Percentiles rank a stretch among this genome's conserved stretches.
phyloP scores from a whole-genome alignment of 2,113 vertebrate genomes.

The Salminus brasiliensis region DNA sequence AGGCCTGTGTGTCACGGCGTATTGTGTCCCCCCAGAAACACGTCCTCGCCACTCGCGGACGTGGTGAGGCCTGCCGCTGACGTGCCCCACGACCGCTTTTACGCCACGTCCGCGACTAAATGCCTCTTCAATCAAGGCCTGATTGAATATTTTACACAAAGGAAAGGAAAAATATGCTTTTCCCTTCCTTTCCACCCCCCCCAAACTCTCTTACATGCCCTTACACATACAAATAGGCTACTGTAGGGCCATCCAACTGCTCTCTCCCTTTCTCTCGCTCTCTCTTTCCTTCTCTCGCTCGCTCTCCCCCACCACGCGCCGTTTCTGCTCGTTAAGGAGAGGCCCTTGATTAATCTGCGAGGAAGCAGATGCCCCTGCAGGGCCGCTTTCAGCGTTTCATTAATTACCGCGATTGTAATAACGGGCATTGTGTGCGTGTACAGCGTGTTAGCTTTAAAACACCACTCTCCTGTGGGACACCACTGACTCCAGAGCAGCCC shows the following conservation, averaged over 20 bases:
- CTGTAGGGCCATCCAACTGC: constrained; percentile 17
- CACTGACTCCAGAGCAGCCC: constrained; percentile 51
- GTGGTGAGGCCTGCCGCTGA: constrained; percentile 1
- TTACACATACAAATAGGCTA: constrained; percentile 15
- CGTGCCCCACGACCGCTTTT: constrained; percentile 34
- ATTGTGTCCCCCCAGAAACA: constrained; percentile 53
- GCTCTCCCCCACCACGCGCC: constrained; percentile 22
- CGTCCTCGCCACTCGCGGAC: constrained; percentile 20
- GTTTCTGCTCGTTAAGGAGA: constrained; percentile 59
- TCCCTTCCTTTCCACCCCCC: not conserved
- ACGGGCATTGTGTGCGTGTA: constrained; percentile 63
- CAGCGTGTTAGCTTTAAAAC: constrained; percentile 57
- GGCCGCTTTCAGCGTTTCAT: constrained; percentile 67
- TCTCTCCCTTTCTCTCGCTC: not conserved
- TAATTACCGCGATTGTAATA: constrained; percentile 79
- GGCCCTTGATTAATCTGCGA: constrained; percentile 64
- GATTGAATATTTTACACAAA: constrained; percentile 37
- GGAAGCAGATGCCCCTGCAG: constrained; percentile 62
- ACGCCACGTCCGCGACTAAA: constrained; percentile 29
- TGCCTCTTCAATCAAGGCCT: constrained; percentile 36
- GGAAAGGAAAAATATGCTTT: not conserved
- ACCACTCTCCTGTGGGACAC: constrained; percentile 44
- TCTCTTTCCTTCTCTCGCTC: constrained; percentile 14
- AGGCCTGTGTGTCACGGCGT: constrained; percentile 42
- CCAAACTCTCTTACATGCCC: not conserved